Percentiles rank a stretch among this genome's conserved stretches.
These are phyloP conservation scores for Paratilapia polleni DNA, from an alignment of 2,113 vertebrate genomes.

Conservation along the genomic window DNA sequence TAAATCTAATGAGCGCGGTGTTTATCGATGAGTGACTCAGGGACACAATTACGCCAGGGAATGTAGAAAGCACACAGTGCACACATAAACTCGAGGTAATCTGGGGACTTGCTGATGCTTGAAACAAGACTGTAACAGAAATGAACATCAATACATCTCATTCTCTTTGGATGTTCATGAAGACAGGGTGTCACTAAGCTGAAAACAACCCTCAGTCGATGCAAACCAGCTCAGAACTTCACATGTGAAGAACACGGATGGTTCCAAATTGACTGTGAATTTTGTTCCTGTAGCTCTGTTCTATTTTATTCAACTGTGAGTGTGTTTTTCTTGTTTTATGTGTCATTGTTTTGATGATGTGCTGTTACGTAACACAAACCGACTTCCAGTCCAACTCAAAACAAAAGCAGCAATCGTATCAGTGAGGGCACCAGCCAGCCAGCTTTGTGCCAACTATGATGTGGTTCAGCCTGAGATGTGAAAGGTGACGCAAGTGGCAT, in stretches of 20 bases:
- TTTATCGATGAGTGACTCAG: constrained; percentile 44
- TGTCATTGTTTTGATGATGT: neutral
- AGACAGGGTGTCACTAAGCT: neutral
- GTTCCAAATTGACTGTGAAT: neutral
- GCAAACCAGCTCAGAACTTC: neutral
- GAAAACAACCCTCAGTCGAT: constrained; percentile 2
- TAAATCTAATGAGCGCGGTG: constrained; percentile 52
- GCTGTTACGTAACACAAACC: neutral
- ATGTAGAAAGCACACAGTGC: constrained; percentile 11
- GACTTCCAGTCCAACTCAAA: neutral
- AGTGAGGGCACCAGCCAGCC: neutral
- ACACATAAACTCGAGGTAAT: neutral
- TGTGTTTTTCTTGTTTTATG: neutral
- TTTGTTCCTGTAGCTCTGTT: neutral
- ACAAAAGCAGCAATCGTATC: neutral
- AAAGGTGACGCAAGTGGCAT: neutral
- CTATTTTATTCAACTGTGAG: neutral
- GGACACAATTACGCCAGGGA: constrained; percentile 22
- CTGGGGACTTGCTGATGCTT: constrained; percentile 31
- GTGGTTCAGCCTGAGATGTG: neutral
- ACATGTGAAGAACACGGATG: neutral
- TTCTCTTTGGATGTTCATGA: constrained; percentile 14
- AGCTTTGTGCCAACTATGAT: neutral
- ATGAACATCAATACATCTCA: constrained; percentile 26
- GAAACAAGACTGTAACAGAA: constrained; percentile 30